A percentile compares a stretch with the other conserved stretches of the same genome.
These are phyloP conservation scores for Empidonax traillii DNA, from an alignment of 2,113 vertebrate species.

Conservation along the genomic window DNA sequence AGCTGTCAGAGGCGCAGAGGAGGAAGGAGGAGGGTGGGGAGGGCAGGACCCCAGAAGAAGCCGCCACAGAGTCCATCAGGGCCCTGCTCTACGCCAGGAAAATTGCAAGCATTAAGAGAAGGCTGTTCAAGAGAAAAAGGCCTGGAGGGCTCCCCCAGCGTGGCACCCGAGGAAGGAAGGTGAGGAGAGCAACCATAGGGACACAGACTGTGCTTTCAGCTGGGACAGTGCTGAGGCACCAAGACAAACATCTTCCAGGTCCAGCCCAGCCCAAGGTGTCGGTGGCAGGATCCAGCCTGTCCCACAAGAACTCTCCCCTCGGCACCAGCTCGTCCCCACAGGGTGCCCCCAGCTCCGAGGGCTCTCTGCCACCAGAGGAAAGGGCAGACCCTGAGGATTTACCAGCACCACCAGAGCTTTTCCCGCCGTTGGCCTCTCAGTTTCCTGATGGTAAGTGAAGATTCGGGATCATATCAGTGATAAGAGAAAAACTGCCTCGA, in stretches of 20 bases:
- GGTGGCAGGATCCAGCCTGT: neutral
- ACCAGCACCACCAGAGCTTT: neutral
- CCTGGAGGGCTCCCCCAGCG: neutral
- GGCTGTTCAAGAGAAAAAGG: constrained; percentile 51
- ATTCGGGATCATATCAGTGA: neutral
- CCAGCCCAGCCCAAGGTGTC: neutral
- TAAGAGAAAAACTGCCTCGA: fast-evolving
- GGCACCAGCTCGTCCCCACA: neutral
- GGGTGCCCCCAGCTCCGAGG: neutral
- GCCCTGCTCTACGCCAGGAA: constrained; percentile 73
- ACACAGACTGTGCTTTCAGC: constrained; percentile 71
- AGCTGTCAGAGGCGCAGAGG: constrained; percentile 64
- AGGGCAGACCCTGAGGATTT: neutral
- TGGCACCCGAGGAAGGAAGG: constrained; percentile 31
- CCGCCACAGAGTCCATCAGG: constrained; percentile 35
- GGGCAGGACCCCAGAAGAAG: constrained; percentile 29
- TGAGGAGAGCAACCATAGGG: constrained; percentile 14
- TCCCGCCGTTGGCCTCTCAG: neutral
- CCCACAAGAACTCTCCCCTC: neutral
- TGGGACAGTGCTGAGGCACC: constrained; percentile 42
- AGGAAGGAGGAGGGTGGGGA: neutral
- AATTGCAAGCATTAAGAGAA: constrained; percentile 69
- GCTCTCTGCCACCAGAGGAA: neutral
- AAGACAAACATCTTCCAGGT: neutral
- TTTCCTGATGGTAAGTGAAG: constrained; percentile 66